Evolutionary conservation across 2,888 invertebrate species (phyloP), one percentile per base, ranked within the genome.

Genomic region (Pseudococcus jackbeardsleyi): DNA sequence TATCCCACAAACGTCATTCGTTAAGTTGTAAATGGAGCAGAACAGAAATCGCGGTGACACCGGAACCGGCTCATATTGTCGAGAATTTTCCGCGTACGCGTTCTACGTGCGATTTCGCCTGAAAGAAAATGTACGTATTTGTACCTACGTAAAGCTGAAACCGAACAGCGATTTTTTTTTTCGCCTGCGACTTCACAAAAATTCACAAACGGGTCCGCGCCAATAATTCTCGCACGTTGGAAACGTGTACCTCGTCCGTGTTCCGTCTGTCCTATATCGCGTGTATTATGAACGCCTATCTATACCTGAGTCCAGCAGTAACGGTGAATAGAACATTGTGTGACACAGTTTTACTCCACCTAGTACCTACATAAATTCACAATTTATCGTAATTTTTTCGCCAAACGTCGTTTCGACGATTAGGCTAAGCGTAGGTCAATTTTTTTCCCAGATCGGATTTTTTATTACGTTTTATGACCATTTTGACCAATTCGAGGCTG

Each of bases 11-110:
- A 82, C 46, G 79, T 82, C 46, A 82, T 82, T 82, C 46, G 79
- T 82, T 39, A 46, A 46, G 19, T 46, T 26, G 46, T 82, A 82
- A 82, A 82, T 82, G 79, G 79, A 82, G 79, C 79, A 82, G 42
- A 82, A 82, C 79, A 72, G 72, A 72, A 72, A 46, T 82, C 79
- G 79, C 33, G 79, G 46, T 82, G 79, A 82, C 79, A 82, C 79
- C 79, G 79, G 72, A 72, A 72, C 72, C 72, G 72, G 72, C 72
- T 72, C 72, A 72, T 72, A 72, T 72, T 33, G 72, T 33, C 19
- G 79, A 77, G 77, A 82, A 82, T 82, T 82, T 82, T 82, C 79
- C 79, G 46, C 77, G 64, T 64, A 9, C 17, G 15, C 33, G 72
- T 33, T 33, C 33, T 33, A 33, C 33, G 33, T 33, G 72, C 33